Percentiles rank a stretch among this genome's conserved stretches.
phyloP scores from a whole-genome alignment of 1,140 invertebrate species.

The Macrobrachium nipponense region DNA sequence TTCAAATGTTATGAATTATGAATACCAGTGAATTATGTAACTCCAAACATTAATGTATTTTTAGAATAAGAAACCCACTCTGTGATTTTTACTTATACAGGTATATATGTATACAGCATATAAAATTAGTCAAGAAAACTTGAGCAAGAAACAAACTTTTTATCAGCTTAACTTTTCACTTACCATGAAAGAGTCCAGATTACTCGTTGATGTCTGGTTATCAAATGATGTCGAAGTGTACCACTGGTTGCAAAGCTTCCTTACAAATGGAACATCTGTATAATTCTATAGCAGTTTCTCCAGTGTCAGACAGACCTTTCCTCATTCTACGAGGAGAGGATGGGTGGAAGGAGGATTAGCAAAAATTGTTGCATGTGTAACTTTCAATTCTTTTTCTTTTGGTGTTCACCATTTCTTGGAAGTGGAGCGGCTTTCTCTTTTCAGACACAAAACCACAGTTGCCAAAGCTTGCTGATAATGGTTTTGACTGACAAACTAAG shows the following conservation, averaged over 20 bases:
- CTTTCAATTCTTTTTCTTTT: neutral
- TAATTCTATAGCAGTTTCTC: conserved; percentile 1
- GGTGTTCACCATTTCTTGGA: neutral
- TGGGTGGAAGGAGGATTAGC: neutral
- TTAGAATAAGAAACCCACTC: no score
- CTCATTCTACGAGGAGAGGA: neutral
- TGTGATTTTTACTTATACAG: neutral
- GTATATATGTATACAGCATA: neutral
- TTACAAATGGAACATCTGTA: conserved; percentile 35
- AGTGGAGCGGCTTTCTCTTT: no score
- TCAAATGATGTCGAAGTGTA: conserved; percentile 40
- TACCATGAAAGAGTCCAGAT: conserved; percentile 21
- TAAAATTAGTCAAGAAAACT: neutral
- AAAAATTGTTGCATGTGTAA: conserved; percentile 26
- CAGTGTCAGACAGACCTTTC: neutral
- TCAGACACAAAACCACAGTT: no score
- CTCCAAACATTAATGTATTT: no score
- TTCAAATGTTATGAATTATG: no score
- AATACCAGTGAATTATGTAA: no score
- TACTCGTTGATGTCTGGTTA: neutral
- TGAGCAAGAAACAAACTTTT: no score
- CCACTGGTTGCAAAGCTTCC: conserved; percentile 12
- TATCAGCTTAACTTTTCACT: neutral
- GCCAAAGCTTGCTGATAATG: no score
- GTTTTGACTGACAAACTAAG: no score